phyloP scores from a whole-genome alignment of 2,113 vertebrate genomes.

The Notechis scutatus region DNA sequence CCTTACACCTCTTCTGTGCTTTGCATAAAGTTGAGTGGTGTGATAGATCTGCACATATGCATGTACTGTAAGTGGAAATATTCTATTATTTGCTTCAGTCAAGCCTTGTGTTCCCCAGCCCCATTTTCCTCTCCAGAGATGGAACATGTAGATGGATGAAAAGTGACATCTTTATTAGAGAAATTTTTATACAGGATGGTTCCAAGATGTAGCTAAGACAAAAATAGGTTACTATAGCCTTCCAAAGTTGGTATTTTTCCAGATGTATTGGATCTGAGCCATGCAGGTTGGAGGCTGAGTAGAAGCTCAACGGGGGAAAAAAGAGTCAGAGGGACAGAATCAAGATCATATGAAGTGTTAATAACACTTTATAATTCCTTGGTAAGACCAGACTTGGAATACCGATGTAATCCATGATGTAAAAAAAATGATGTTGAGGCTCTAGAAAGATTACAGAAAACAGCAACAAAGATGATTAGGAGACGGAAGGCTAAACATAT shows the following conservation, averaged over 20 bases:
- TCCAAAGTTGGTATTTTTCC: background rate
- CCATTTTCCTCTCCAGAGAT: background rate
- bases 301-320: background rate
- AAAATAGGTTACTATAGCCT: background rate
- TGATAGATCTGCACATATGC: background rate
- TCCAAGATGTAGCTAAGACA: background rate
- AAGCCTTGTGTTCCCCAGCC: background rate
- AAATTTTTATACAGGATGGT: background rate
- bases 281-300: background rate
- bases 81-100: background rate
- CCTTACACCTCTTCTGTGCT: background rate
- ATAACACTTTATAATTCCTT: background rate
- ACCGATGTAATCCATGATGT: background rate
- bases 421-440: background rate
- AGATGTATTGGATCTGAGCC: background rate
- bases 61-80: background rate
- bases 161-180: background rate
- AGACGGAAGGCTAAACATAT: background rate
- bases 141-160: background rate
- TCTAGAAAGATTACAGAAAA: background rate
- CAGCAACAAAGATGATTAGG: background rate
- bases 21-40: background rate
- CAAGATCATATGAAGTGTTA: background rate
- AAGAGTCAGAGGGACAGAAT: background rate
- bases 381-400: background rate